phyloP scores from a whole-genome alignment of 2,888 invertebrate species.

The Papilio protenor region DNA sequence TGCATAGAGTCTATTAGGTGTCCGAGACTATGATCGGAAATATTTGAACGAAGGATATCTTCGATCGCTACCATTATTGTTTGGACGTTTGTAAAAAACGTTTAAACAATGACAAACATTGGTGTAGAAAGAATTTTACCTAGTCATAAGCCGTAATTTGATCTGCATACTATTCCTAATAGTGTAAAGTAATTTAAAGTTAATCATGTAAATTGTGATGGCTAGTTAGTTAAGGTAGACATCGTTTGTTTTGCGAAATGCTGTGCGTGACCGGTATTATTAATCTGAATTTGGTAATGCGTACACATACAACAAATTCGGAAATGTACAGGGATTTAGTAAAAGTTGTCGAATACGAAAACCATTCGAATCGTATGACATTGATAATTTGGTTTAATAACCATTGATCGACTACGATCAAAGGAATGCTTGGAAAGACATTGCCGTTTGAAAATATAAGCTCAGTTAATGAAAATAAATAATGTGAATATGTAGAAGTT shows the following conservation, averaged over 20 bases:
- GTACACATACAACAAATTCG: conserved; percentile 75
- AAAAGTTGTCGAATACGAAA: conserved; percentile 63
- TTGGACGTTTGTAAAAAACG: conserved; percentile 52
- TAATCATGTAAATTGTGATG: conserved; percentile 70
- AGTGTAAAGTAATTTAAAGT: conserved; percentile 64
- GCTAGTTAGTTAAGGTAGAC: conserved; percentile 58
- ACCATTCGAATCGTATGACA: conserved; percentile 56
- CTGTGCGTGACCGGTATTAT: conserved; percentile 43
- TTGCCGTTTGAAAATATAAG: conserved; percentile 69
- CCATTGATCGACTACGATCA: conserved; percentile 52
- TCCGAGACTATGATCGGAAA: conserved; percentile 39
- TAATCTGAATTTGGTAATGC: conserved; percentile 30
- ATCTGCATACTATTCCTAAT: conserved; percentile 73
- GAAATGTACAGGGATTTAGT: conserved; percentile 82
- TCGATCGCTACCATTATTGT: conserved; percentile 38
- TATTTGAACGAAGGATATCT: conserved; percentile 33
- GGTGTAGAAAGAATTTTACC: conserved; percentile 78
- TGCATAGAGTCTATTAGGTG: conserved; percentile 44
- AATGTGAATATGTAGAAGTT: conserved; percentile 75
- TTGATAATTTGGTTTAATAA: conserved; percentile 30
- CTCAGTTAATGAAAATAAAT: conserved; percentile 67
- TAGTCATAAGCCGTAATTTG: conserved; percentile 82
- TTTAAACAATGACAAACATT: conserved; percentile 61
- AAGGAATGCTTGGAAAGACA: conserved; percentile 71
- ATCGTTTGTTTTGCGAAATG: conserved; percentile 50